phyloP scores from a whole-genome alignment of 2,888 invertebrate genomes.

The Hirtodrosophila alboralis region DNA sequence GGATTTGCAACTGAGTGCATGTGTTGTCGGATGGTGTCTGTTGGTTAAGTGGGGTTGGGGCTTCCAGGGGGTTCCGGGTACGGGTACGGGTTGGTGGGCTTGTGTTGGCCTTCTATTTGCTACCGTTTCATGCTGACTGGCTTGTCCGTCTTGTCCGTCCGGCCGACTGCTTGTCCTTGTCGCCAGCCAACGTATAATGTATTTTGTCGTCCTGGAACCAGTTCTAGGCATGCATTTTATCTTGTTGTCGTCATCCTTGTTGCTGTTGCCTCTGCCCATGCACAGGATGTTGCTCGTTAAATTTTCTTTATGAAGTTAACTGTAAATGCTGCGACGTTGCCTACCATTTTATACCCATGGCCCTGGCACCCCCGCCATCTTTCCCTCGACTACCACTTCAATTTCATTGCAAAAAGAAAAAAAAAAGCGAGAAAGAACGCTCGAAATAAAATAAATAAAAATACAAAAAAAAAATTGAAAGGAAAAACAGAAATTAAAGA shows the following conservation, averaged over 20 bases:
- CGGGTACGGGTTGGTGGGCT: not conserved
- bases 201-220: slow-evolving; percentile 58
- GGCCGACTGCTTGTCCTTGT: slow-evolving; percentile 33
- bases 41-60: not conserved
- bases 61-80: no score
- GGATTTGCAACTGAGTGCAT: slow-evolving; percentile 55
- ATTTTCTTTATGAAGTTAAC: slow-evolving; percentile 78
- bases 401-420: slow-evolving; percentile 57
- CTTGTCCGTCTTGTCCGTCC: slow-evolving; percentile 24
- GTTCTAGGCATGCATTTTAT: slow-evolving; percentile 73
- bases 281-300: slow-evolving; percentile 77
- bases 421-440: slow-evolving; percentile 38
- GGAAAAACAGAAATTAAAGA: not conserved
- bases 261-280: slow-evolving; percentile 44
- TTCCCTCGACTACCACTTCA: slow-evolving; percentile 51
- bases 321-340: slow-evolving; percentile 72
- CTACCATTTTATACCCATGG: slow-evolving; percentile 16
- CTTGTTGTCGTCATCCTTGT: slow-evolving; percentile 75
- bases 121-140: slow-evolving; percentile 59
- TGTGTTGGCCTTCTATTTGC: slow-evolving; percentile 55
- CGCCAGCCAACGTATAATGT: slow-evolving; percentile 51
- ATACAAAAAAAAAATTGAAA: not conserved
- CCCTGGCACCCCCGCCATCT: slow-evolving; percentile 2
- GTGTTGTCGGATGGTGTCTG: slow-evolving; percentile 26
- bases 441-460: slow-evolving; percentile 52